A percentile compares a stretch with the other conserved stretches of the same genome.
Evolutionary conservation across 2,797 vertebrate species (phyloP).

Genomic region (Hephaestus fuliginosus): DNA sequence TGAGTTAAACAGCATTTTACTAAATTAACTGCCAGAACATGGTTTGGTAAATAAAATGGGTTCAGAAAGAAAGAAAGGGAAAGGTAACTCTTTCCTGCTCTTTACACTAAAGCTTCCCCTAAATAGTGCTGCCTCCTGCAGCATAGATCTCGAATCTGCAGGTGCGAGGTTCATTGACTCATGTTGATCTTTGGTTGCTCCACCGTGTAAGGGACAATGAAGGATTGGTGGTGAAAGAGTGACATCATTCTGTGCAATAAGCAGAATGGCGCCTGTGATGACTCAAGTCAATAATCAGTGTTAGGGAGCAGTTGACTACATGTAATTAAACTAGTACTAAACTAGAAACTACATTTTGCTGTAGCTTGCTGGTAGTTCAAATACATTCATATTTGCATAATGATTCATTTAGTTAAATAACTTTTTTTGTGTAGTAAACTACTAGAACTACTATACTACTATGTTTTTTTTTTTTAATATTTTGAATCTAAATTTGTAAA

Average conservation of each 20-base stretch:
- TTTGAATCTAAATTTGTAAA: too few relatives aligned
- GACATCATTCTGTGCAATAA: constrained; percentile 5
- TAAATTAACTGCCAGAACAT: not conserved
- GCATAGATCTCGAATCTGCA: constrained; percentile 18
- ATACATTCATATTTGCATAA: too few relatives aligned
- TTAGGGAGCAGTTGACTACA: too few relatives aligned
- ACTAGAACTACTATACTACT: too few relatives aligned
- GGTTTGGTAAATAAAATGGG: not conserved
- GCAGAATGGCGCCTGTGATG: not conserved
- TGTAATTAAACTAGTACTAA: too few relatives aligned
- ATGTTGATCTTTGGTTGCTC: not conserved
- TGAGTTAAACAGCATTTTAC: not conserved
- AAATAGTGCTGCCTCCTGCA: constrained; percentile 58
- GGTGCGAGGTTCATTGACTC: constrained; percentile 1
- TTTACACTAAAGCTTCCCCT: not conserved
- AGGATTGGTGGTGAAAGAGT: not conserved
- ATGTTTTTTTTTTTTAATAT: too few relatives aligned
- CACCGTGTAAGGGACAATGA: not conserved
- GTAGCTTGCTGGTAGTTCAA: too few relatives aligned
- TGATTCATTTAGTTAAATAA: too few relatives aligned
- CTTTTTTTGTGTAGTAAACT: too few relatives aligned
- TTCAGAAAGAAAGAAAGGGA: not conserved
- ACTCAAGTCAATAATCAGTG: not conserved
- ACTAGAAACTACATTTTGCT: too few relatives aligned
- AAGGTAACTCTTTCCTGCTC: too few relatives aligned